phyloP scores from a whole-genome alignment of 2,888 invertebrate genomes.

The Athalia circularis region DNA sequence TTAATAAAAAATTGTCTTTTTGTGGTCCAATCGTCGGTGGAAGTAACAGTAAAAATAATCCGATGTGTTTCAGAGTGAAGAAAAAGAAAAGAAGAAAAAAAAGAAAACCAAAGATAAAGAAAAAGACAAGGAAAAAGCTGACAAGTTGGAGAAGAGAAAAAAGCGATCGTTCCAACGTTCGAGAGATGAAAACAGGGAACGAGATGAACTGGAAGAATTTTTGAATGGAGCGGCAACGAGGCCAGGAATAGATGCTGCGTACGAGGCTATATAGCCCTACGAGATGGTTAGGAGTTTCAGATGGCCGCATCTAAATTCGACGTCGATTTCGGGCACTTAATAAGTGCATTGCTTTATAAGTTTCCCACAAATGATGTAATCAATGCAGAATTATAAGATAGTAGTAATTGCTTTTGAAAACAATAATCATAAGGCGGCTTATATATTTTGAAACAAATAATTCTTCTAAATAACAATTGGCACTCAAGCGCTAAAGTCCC shows the following conservation, averaged over 20 bases:
- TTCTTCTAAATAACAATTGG: constrained; percentile 1
- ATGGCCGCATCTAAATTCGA: constrained; percentile 33
- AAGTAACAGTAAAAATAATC: background rate
- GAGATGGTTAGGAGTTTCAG: constrained; percentile 43
- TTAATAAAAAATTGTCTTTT: constrained; percentile 9
- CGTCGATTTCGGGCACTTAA: constrained; percentile 34
- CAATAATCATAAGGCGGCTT: constrained; percentile 2
- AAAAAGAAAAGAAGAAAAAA: constrained; percentile 76
- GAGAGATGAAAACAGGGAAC: constrained; percentile 73
- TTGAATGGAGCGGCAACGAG: constrained; percentile 77
- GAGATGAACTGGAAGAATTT: constrained; percentile 80
- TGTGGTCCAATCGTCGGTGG: constrained; percentile 4
- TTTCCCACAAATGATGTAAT: background rate
- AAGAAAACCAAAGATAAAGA: constrained; percentile 70
- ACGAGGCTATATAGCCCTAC: constrained; percentile 78
- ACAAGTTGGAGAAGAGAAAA: constrained; percentile 72
- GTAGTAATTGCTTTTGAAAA: constrained; percentile 12
- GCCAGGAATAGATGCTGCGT: constrained; percentile 76
- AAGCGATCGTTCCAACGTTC: constrained; percentile 72
- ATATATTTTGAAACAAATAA: background rate
- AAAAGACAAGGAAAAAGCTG: constrained; percentile 76
- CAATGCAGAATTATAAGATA: constrained; percentile 3
- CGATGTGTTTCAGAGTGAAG: constrained; percentile 70
- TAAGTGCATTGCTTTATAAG: background rate
- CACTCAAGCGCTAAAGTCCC: background rate